Evolutionary conservation across 2,888 invertebrate genomes (phyloP), one percentile per base, ranked within the genome.

Genomic region (Drosophila differens): DNA sequence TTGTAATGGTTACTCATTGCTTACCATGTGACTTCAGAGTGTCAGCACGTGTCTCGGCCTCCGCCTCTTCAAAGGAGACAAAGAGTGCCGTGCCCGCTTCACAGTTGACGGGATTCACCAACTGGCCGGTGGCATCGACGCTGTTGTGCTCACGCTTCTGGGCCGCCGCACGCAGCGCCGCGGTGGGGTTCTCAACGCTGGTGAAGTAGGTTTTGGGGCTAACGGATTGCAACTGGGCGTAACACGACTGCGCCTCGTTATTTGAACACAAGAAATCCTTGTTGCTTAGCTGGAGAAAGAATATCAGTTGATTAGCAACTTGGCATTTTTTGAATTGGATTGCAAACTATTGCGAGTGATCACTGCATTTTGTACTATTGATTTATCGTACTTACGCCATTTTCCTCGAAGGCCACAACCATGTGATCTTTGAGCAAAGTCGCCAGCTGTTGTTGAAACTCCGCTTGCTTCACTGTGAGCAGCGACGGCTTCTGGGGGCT

Each of bases 121-220:
- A 68, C 49, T 91, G 79, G 5, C 92, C 92, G 9, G 63, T 74
- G 16, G 79, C 74, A 57, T 90, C 81, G 37, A 92, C 73, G 49
- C 61, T 84, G 63, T 88, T 91, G 67, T 81, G 80, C 65, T 92
- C 89, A 22, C 94, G 93, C 28, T 86, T 79, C 10, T 94, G 93
- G 0, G 94, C 93, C 9, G 95, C 84, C 35, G 94, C 93, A 77
- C 95, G 94, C 44, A 97, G 83, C 0, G 94, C 95, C 2, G 93
- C 92, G 16, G 95, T 71, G 0, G 96, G 95, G 70, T 95, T 94
- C 53, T 95, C 94, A 0, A 97, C 97, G 28, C 94, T 94, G 12
- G 96, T 95, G 61, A 95, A 93, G 90, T 96, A 96, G 1, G 94
- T 92, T 30, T 93, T 92, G 10, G 92, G 91, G 65, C 91, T 83